A percentile compares a stretch with the other conserved stretches of the same genome.
Conservation (phyloP, 2,888 invertebrate genomes). For the Caenorhabditis sulstoni region DNA sequence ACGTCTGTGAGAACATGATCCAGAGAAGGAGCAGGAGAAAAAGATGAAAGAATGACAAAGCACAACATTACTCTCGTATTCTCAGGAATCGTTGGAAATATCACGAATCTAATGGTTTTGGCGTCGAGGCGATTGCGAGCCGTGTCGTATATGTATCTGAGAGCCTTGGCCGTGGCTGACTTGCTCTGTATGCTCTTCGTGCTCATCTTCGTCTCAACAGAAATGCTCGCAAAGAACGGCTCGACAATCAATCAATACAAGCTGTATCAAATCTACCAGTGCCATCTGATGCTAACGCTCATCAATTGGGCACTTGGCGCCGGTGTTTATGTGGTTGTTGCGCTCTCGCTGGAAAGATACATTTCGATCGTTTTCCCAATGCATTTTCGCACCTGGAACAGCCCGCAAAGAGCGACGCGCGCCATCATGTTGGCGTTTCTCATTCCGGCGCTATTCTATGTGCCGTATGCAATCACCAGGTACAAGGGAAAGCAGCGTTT, state of each 20-base stretch:
- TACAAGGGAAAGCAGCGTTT: slow-evolving; percentile 64
- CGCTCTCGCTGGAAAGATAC: slow-evolving; percentile 78
- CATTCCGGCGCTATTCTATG: slow-evolving; percentile 76
- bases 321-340: slow-evolving; percentile 79
- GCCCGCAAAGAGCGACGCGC: slow-evolving; percentile 71
- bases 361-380: slow-evolving; percentile 80
- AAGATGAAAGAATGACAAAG: neutral
- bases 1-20: slow-evolving; percentile 26
- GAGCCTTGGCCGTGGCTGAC: slow-evolving; percentile 76
- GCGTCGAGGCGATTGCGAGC: slow-evolving; percentile 78
- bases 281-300: slow-evolving; percentile 78
- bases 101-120: slow-evolving; percentile 79
- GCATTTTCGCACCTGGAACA: slow-evolving; percentile 80
- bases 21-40: neutral
- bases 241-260: slow-evolving; percentile 68
- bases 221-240: slow-evolving; percentile 73
- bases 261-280: slow-evolving; percentile 73
- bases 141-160: slow-evolving; percentile 78
- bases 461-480: slow-evolving; percentile 78
- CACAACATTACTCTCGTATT: neutral
- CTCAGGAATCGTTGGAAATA: slow-evolving; percentile 72
- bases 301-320: slow-evolving; percentile 81
- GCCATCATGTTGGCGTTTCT: slow-evolving; percentile 77
- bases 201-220: slow-evolving; percentile 75
- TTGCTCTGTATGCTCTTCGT: slow-evolving; percentile 80